Conservation (phyloP, 2,888 invertebrate genomes). For the Cerastis leucographa region DNA sequence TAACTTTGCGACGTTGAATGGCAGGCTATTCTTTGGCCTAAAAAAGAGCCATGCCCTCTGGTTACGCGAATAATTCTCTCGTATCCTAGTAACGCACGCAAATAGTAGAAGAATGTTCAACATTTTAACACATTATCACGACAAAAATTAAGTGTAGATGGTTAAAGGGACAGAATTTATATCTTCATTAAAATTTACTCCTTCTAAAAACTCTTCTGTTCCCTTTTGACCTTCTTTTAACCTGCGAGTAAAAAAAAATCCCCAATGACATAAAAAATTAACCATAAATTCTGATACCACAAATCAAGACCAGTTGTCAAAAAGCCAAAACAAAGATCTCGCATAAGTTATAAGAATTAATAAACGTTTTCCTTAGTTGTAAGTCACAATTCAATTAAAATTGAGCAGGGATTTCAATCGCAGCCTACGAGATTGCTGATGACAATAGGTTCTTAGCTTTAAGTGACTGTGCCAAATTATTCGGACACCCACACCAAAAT, state of each 20-base stretch:
- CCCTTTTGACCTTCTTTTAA: too few relatives aligned
- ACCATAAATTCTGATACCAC: slow-evolving; percentile 6
- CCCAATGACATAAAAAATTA: not conserved
- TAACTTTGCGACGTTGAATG: too few relatives aligned
- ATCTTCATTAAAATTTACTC: not conserved
- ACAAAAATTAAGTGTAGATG: not conserved
- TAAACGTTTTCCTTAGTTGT: not conserved
- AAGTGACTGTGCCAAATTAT: slow-evolving; percentile 65
- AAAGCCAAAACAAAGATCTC: slow-evolving; percentile 3
- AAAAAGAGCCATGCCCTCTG: too few relatives aligned
- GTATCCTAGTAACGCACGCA: too few relatives aligned
- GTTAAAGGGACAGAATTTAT: not conserved
- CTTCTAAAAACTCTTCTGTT: not conserved
- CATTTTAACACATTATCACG: not conserved
- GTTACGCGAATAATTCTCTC: too few relatives aligned
- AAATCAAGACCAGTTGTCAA: slow-evolving; percentile 27
- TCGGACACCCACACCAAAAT: slow-evolving; percentile 72
- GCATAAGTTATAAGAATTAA: not conserved
- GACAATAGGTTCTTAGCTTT: slow-evolving; percentile 70
- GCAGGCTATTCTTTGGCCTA: too few relatives aligned
- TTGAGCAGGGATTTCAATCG: slow-evolving; percentile 38
- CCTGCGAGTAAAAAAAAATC: too few relatives aligned
- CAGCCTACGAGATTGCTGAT: slow-evolving; percentile 76
- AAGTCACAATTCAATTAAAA: not conserved
- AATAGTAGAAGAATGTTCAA: not conserved